Percentiles rank a stretch among this genome's conserved stretches.
phyloP scores from a whole-genome alignment of 2,113 vertebrate genomes.

The Hippocampus zosterae region DNA sequence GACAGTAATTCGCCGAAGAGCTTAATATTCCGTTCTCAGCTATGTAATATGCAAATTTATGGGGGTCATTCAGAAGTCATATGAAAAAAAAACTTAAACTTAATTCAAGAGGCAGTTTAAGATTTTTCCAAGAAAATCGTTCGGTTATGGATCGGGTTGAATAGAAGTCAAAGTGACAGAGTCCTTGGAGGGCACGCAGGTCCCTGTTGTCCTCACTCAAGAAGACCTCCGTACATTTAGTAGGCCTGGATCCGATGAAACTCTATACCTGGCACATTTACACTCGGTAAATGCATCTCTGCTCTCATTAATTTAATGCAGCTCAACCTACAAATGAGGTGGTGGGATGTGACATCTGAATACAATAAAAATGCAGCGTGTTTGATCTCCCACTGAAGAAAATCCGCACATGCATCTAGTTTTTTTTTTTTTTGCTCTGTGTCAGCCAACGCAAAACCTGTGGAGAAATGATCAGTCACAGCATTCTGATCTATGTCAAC shows the following conservation, averaged over 20 bases:
- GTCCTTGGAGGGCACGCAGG: conserved; percentile 33
- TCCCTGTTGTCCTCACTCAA: conserved; percentile 53
- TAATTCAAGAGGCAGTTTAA: conserved; percentile 61
- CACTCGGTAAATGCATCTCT: conserved; percentile 33
- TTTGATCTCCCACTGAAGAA: neutral
- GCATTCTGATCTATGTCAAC: conserved; percentile 3
- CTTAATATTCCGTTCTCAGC: conserved; percentile 73
- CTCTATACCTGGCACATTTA: conserved; percentile 47
- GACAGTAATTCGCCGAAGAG: conserved; percentile 67
- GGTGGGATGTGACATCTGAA: neutral
- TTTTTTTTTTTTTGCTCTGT: neutral
- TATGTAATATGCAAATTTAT: conserved; percentile 72
- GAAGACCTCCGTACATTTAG: conserved; percentile 54
- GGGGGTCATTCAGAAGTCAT: conserved; percentile 70
- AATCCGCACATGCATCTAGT: neutral
- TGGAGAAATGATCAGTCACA: conserved; percentile 14
- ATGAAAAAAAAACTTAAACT: conserved; percentile 57
- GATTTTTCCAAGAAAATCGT: conserved; percentile 56
- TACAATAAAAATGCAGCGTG: neutral
- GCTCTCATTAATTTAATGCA: conserved; percentile 25
- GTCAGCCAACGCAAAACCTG: neutral
- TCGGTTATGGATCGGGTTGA: conserved; percentile 60
- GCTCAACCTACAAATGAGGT: conserved; percentile 41
- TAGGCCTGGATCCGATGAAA: conserved; percentile 38
- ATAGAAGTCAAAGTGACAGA: conserved; percentile 50